Conservation (phyloP, 2,113 vertebrate species). For the Calyptomena viridis region DNA sequence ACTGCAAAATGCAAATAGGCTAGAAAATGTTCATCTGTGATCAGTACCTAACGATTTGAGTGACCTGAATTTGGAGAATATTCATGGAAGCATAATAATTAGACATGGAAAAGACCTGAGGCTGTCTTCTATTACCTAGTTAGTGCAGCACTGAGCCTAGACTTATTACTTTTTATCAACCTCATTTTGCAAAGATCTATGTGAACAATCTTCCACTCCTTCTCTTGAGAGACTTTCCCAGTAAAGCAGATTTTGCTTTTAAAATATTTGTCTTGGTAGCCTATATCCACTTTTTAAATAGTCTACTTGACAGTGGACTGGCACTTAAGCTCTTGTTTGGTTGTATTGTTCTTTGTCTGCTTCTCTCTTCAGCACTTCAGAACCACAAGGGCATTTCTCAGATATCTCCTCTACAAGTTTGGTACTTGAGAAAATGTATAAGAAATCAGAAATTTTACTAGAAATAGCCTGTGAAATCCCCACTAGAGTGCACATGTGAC, state of each 20-base stretch:
- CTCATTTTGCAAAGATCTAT: not conserved
- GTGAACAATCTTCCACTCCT: not conserved
- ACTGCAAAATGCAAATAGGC: not conserved
- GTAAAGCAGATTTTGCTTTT: not conserved
- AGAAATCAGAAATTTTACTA: slow-evolving; percentile 26
- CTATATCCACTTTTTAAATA: not conserved
- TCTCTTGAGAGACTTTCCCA: not conserved
- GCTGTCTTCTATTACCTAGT: not conserved
- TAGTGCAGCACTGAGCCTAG: not conserved
- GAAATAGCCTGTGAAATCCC: slow-evolving; percentile 19
- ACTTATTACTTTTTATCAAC: not conserved
- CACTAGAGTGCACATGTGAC: slow-evolving; percentile 7
- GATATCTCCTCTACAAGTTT: not conserved
- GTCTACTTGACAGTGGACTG: not conserved
- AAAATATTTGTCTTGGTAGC: not conserved
- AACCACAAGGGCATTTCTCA: not conserved
- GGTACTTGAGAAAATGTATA: not conserved
- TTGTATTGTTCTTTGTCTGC: not conserved
- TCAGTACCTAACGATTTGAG: not conserved
- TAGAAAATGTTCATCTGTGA: slow-evolving; percentile 4
- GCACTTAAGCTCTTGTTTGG: not conserved
- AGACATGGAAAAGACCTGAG: not conserved
- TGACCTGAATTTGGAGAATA: slow-evolving; percentile 31
- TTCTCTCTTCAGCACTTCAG: not conserved
- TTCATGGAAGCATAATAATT: not conserved